Evolutionary conservation across 2,113 vertebrate genomes (phyloP).

Genomic region (Aspiorhynchus laticeps): DNA sequence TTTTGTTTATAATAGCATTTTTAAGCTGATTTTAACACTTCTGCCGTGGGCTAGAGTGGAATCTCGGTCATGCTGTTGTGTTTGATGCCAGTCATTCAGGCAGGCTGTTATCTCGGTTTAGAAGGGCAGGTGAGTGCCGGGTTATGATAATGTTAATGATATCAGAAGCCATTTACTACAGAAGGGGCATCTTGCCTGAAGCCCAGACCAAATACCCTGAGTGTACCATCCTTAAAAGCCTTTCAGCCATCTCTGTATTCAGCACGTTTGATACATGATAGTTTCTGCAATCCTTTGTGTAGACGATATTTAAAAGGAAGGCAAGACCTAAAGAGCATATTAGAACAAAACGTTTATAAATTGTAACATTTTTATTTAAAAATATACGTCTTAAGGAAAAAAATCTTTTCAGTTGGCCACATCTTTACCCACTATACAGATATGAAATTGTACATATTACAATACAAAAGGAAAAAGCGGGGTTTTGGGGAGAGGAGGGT

Average conservation of each 20-base stretch:
- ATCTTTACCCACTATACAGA: constrained; percentile 82
- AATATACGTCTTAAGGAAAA: constrained; percentile 79
- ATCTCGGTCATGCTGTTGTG: constrained; percentile 36
- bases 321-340: constrained; percentile 51
- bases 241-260: constrained; percentile 33
- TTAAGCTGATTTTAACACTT: constrained; percentile 8
- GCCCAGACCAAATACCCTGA: constrained; percentile 14
- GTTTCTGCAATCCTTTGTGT: background rate
- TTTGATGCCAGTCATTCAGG: constrained; percentile 55
- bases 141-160: constrained; percentile 47
- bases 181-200: constrained; percentile 12
- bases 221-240: constrained; percentile 16
- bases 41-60: constrained; percentile 23
- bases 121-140: constrained; percentile 43
- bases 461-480: constrained; percentile 76
- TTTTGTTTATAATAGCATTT: constrained; percentile 38
- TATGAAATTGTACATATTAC: constrained; percentile 83
- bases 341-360: constrained; percentile 62
- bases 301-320: background rate
- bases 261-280: background rate
- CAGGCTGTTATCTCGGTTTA: constrained; percentile 47
- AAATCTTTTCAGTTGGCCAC: constrained; percentile 73
- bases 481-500: constrained; percentile 52
- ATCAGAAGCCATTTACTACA: constrained; percentile 28
- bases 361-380: constrained; percentile 82